phyloP scores from a whole-genome alignment of 2,113 vertebrate genomes.

The Sarotherodon lohbergeri region DNA sequence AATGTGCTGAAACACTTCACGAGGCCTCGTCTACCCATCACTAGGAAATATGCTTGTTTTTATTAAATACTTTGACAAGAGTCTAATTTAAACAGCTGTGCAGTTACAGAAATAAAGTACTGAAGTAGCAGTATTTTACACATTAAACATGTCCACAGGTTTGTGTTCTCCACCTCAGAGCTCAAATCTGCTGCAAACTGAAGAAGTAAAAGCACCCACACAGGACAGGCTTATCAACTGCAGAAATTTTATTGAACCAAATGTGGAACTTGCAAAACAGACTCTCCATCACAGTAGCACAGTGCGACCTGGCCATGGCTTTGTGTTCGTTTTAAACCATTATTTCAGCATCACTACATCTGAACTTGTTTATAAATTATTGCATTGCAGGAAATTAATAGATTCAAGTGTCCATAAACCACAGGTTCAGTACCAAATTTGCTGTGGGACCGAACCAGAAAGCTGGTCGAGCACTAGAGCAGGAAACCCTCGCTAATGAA shows the following conservation, averaged over 20 bases:
- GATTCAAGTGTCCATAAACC: neutral
- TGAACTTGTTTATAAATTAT: conserved; percentile 18
- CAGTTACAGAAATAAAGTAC: neutral
- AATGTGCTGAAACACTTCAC: neutral
- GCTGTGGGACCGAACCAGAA: neutral
- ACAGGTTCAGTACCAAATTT: neutral
- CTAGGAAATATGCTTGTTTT: accelerated
- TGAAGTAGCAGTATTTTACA: neutral
- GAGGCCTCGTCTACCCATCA: neutral
- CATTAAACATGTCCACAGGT: neutral
- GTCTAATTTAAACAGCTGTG: neutral
- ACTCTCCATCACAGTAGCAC: conserved; percentile 1
- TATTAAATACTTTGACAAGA: neutral
- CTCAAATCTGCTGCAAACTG: neutral
- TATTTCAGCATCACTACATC: conserved; percentile 1
- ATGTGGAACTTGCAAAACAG: conserved; percentile 15
- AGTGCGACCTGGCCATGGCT: conserved; percentile 26
- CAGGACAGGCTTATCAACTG: conserved; percentile 13
- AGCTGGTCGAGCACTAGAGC: neutral
- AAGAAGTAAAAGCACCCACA: neutral
- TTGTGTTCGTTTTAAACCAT: neutral
- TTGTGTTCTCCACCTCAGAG: neutral
- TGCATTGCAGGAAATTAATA: conserved; percentile 24
- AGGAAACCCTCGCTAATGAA: neutral
- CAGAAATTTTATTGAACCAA: conserved; percentile 46